Percentiles rank a stretch among this genome's conserved stretches.
Evolutionary conservation across 2,797 vertebrate species (phyloP).

Genomic region (Calcarius lapponicus): DNA sequence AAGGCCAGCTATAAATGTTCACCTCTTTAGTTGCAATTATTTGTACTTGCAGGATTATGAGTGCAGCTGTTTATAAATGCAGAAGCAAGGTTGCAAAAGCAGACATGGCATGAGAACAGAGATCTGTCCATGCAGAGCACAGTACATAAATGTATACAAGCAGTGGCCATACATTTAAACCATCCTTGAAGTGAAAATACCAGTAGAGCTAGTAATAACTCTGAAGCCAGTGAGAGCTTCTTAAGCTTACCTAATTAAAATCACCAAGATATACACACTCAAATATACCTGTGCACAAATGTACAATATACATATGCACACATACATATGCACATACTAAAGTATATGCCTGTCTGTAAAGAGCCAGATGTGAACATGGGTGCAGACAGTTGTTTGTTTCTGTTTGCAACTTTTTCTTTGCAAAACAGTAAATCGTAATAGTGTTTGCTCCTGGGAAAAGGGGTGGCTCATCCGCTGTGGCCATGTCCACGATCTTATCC

Average conservation of each 20-base stretch:
- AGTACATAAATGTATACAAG: not conserved
- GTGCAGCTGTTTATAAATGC: conserved; percentile 46
- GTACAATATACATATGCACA: not conserved
- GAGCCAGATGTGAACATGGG: not conserved
- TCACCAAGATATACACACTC: not conserved
- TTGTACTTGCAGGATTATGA: conserved; percentile 25
- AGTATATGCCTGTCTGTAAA: not conserved
- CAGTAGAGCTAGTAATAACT: conserved; percentile 33
- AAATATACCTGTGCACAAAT: conserved; percentile 7
- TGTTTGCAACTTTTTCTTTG: not conserved
- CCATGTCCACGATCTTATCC: not conserved
- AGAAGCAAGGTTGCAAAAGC: conserved; percentile 30
- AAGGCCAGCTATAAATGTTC: conserved; percentile 30
- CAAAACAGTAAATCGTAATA: conserved; percentile 6
- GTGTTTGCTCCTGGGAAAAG: not conserved
- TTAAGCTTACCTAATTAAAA: conserved; percentile 42
- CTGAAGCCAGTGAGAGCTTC: not conserved
- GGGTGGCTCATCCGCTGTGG: not conserved
- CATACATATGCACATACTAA: not conserved
- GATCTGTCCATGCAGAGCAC: not conserved
- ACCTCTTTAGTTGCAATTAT: conserved; percentile 43
- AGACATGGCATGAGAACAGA: conserved; percentile 64
- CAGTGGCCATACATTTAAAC: conserved; percentile 31
- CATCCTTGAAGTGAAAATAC: conserved; percentile 49
- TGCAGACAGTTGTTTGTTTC: not conserved